phyloP scores from a whole-genome alignment of 2,888 invertebrate genomes.

The Gandaritis pyraliata region DNA sequence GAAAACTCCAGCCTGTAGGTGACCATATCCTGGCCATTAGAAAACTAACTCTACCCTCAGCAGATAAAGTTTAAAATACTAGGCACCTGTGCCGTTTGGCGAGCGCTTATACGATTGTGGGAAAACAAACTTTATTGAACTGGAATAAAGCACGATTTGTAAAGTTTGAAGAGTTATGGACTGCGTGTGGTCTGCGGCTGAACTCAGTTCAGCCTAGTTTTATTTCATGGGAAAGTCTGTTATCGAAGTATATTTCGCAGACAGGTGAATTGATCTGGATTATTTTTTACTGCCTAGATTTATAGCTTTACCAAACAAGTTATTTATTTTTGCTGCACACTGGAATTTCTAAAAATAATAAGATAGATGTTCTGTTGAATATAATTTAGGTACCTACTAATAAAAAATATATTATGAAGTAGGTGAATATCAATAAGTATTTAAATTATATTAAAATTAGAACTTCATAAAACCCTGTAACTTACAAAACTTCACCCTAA shows the following conservation, averaged over 20 bases:
- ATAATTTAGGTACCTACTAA: too few species aligned
- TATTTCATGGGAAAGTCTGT: slow-evolving; percentile 44
- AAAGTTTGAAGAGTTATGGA: neutral
- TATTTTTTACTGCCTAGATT: slow-evolving; percentile 2
- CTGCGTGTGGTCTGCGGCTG: slow-evolving; percentile 39
- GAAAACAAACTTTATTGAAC: slow-evolving; percentile 30
- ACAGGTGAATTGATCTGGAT: slow-evolving; percentile 47
- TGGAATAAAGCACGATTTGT: slow-evolving; percentile 18
- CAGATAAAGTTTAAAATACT: slow-evolving; percentile 14
- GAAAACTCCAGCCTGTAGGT: slow-evolving; percentile 32
- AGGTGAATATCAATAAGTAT: too few species aligned
- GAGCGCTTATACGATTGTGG: slow-evolving; percentile 10
- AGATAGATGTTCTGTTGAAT: too few species aligned
- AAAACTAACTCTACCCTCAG: slow-evolving; percentile 26
- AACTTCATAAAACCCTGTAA: neutral
- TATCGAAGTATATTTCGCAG: slow-evolving; percentile 40
- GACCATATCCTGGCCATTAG: slow-evolving; percentile 16
- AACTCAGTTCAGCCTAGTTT: slow-evolving; percentile 42
- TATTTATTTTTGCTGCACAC: neutral
- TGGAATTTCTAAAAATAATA: too few species aligned
- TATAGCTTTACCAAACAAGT: slow-evolving; percentile 3
- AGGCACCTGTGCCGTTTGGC: slow-evolving; percentile 4
- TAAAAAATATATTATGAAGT: too few species aligned
- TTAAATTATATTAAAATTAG: neutral
- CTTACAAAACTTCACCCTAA: slow-evolving; percentile 5